Percentiles rank a stretch among this genome's conserved stretches.
Conservation (phyloP, 2,113 vertebrate species). For the Channa argus region DNA sequence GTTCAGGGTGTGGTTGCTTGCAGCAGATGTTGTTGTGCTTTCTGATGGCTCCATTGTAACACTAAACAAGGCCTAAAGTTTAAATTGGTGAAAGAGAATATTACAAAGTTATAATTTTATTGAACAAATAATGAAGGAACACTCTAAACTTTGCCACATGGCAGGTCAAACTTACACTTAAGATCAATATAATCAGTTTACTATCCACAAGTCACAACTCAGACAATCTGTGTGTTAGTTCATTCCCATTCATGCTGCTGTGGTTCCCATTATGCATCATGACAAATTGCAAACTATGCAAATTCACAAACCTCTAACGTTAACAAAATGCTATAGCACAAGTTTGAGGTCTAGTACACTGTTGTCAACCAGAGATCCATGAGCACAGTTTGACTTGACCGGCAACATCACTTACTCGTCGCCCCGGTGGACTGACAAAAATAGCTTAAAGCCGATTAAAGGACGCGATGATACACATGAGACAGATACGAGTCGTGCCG, state of each 20-base stretch:
- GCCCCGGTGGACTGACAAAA: constrained; percentile 26
- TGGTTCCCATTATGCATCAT: too few relatives aligned
- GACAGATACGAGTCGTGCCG: not conserved
- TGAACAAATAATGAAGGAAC: not conserved
- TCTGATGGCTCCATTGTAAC: constrained; percentile 77
- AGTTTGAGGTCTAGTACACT: not conserved
- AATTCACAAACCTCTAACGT: not conserved
- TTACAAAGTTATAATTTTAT: not conserved
- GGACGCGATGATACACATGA: constrained; percentile 47
- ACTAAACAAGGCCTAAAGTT: constrained; percentile 35
- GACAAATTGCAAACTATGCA: too few relatives aligned
- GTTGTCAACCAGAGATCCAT: not conserved
- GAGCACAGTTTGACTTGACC: not conserved
- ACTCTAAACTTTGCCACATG: not conserved
- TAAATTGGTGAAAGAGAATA: not conserved
- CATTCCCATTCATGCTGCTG: too few relatives aligned
- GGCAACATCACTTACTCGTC: constrained; percentile 23
- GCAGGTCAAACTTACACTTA: not conserved
- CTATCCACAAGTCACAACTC: not conserved
- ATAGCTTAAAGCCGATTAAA: constrained; percentile 74
- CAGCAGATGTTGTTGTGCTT: constrained; percentile 42
- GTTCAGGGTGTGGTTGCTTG: constrained; percentile 71
- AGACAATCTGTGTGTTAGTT: not conserved
- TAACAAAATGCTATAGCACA: not conserved
- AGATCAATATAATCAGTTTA: not conserved